phyloP scores from a whole-genome alignment of 1,140 invertebrate genomes.

The Daktulosphaira vitifoliae region DNA sequence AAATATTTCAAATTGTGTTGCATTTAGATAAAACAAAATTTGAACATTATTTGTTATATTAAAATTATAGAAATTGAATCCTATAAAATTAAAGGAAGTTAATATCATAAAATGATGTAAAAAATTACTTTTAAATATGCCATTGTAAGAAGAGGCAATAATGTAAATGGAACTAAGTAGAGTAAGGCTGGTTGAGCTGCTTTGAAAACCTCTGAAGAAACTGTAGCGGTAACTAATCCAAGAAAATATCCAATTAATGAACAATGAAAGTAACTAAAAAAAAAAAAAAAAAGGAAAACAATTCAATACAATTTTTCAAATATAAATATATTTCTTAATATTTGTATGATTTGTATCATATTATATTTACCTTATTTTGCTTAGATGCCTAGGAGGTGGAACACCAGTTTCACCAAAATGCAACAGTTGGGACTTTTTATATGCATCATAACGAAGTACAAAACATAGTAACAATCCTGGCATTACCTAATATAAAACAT shows the following conservation, averaged over 20 bases:
- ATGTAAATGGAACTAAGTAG: conserved; percentile 93
- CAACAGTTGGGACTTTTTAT: conserved; percentile 80
- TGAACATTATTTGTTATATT: neutral
- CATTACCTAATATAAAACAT: conserved; percentile 55
- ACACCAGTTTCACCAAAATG: conserved; percentile 63
- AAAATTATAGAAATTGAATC: neutral
- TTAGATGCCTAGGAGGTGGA: conserved; percentile 62
- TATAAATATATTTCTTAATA: neutral
- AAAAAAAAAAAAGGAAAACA: conserved; percentile 6
- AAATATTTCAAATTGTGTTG: too few species aligned
- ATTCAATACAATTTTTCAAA: too few species aligned
- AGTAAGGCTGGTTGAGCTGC: conserved; percentile 93
- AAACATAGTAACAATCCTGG: conserved; percentile 93
- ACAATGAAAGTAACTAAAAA: conserved; percentile 83
- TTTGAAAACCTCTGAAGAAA: conserved; percentile 95
- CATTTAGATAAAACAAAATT: conserved; percentile 9
- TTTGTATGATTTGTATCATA: neutral
- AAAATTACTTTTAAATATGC: conserved; percentile 85
- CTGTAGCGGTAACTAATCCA: conserved; percentile 89
- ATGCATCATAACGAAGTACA: conserved; percentile 90
- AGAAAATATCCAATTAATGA: conserved; percentile 95
- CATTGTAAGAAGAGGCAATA: conserved; percentile 91
- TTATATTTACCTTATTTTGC: conserved; percentile 50
- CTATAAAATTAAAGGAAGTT: neutral
- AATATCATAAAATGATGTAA: neutral